Evolutionary conservation across 2,113 vertebrate species (phyloP).

Genomic region (Oxyura jamaicensis): DNA sequence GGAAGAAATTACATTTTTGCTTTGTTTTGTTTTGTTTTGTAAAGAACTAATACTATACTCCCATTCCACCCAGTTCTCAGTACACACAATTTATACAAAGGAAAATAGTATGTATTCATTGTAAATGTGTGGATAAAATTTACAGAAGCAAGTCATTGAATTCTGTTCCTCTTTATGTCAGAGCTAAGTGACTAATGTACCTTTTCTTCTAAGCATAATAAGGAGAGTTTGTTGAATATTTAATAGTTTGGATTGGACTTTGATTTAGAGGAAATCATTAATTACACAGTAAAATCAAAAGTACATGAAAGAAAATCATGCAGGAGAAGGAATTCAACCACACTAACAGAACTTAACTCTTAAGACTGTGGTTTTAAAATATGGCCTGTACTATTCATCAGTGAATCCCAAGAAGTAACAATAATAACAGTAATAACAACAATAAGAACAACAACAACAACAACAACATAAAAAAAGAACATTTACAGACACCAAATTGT

Average conservation of each 20-base stretch:
- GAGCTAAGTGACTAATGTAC: slow-evolving; percentile 43
- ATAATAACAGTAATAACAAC: not conserved
- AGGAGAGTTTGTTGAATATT: slow-evolving; percentile 38
- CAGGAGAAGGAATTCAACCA: not conserved
- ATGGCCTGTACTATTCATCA: not conserved
- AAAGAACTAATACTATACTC: slow-evolving; percentile 33
- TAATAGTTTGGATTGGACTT: slow-evolving; percentile 2
- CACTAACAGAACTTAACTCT: not conserved
- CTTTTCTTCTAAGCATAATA: not conserved
- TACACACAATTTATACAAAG: slow-evolving; percentile 37
- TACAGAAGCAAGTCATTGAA: slow-evolving; percentile 27
- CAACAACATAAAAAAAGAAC: not conserved
- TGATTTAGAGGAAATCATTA: slow-evolving; percentile 24
- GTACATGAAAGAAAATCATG: not conserved
- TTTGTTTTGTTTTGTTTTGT: not conserved
- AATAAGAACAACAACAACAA: not conserved
- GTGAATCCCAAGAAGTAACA: not conserved
- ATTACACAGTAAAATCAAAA: slow-evolving; percentile 33
- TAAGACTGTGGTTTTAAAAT: not conserved
- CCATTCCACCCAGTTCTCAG: slow-evolving; percentile 42
- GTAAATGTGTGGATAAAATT: slow-evolving; percentile 53
- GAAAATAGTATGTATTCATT: slow-evolving; percentile 52
- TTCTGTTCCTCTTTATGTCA: slow-evolving; percentile 49
- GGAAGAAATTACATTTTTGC: slow-evolving; percentile 50
- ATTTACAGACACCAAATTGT: not conserved